phyloP scores from a whole-genome alignment of 2,888 invertebrate species.

The Biston betularia region DNA sequence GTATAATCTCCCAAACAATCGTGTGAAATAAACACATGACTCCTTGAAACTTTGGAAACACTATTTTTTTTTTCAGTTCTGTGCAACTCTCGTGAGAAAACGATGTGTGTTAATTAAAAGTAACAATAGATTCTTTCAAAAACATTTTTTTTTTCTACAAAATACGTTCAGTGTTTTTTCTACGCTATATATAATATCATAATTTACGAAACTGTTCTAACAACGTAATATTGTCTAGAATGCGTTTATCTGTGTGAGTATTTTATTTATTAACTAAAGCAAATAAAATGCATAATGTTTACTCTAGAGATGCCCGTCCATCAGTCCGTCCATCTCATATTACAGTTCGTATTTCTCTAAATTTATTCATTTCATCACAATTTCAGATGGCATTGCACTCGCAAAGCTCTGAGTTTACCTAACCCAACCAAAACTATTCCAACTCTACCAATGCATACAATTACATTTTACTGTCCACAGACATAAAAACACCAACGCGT shows the following conservation, averaged over 20 bases:
- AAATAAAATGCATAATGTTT: conserved; percentile 4
- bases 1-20: neutral
- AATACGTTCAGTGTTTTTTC: too few species aligned
- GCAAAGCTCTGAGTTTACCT: conserved; percentile 35
- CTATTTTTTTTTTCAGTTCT: conserved; percentile 5
- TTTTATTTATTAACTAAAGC: neutral
- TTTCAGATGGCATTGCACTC: conserved; percentile 43
- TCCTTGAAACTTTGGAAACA: neutral
- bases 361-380: conserved; percentile 37
- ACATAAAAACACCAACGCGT: conserved; percentile 50
- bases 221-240: neutral
- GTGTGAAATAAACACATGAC: neutral
- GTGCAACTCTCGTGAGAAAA: neutral
- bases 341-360: conserved; percentile 11
- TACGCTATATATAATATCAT: neutral
- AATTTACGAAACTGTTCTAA: neutral
- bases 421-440: conserved; percentile 37
- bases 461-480: conserved; percentile 54
- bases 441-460: conserved; percentile 40
- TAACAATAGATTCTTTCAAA: too few species aligned
- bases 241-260: neutral
- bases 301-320: conserved; percentile 4
- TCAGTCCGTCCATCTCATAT: conserved; percentile 14
- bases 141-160: neutral
- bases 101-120: conserved; percentile 1